Conservation (phyloP, 2,797 vertebrate species). For the Cirrhinus molitorella region DNA sequence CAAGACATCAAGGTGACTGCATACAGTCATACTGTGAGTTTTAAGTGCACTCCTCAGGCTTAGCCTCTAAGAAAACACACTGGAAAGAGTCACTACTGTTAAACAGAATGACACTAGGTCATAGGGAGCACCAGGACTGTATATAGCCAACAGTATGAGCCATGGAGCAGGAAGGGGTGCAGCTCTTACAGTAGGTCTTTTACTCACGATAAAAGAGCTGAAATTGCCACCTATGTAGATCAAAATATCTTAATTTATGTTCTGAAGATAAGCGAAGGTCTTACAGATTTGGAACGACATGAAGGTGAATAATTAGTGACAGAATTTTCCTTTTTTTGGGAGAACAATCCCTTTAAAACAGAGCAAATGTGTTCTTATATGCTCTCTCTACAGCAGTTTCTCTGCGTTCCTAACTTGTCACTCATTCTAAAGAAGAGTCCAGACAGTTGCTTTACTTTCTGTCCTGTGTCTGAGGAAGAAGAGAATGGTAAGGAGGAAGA, state of each 20-base stretch:
- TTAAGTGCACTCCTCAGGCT: background rate
- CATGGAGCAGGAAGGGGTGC: background rate
- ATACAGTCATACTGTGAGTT: background rate
- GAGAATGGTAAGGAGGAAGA: background rate
- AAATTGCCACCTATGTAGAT: no score
- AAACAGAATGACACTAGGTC: background rate
- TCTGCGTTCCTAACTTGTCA: background rate
- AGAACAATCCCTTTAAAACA: background rate
- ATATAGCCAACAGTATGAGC: background rate
- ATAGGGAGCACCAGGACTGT: no score
- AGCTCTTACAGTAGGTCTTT: no score
- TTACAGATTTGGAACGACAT: no score
- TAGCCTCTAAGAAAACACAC: background rate
- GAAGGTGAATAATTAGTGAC: no score
- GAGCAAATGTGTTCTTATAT: background rate
- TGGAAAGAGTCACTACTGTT: background rate
- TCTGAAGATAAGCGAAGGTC: no score
- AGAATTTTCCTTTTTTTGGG: no score
- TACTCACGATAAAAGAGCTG: no score
- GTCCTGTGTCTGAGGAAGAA: conserved; percentile 13
- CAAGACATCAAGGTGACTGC: conserved; percentile 1
- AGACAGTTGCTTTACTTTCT: conserved; percentile 15
- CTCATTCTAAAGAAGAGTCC: background rate
- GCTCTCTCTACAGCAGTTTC: background rate
- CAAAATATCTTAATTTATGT: no score